phyloP scores from a whole-genome alignment of 2,113 vertebrate species.

The Uropsilus gracilis region DNA sequence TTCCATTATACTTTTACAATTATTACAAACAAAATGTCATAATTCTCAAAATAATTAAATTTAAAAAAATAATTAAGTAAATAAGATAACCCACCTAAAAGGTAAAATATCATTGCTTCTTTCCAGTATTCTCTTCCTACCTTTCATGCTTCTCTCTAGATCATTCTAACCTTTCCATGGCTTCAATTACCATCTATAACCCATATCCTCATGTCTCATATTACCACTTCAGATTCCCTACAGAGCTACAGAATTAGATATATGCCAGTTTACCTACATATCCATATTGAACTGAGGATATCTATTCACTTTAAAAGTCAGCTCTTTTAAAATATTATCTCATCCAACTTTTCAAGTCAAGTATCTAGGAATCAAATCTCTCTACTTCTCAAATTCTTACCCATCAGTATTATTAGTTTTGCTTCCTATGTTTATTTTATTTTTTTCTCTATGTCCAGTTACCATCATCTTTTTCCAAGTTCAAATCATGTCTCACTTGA shows the following conservation, averaged over 20 bases:
- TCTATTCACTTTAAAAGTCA: background rate
- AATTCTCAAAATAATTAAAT: too few relatives aligned
- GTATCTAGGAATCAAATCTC: slow-evolving; percentile 11
- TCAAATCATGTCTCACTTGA: background rate
- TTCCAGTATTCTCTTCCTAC: background rate
- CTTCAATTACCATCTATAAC: background rate
- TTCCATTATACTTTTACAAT: slow-evolving; percentile 35
- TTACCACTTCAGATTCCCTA: background rate
- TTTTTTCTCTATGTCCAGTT: background rate
- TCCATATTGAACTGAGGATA: background rate
- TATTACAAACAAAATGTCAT: slow-evolving; percentile 39
- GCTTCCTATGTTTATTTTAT: background rate
- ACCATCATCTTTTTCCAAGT: background rate
- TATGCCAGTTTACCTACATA: background rate
- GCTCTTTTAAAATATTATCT: background rate
- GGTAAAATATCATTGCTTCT: background rate
- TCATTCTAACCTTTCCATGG: background rate
- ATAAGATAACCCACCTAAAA: background rate
- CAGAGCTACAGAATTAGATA: background rate
- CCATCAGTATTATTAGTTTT: background rate
- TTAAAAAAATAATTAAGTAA: background rate
- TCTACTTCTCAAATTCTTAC: background rate
- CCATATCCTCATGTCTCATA: background rate
- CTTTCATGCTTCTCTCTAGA: background rate
- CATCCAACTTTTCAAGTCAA: background rate